Conservation (phyloP, 2,888 invertebrate species). For the Tinea semifulvella region DNA sequence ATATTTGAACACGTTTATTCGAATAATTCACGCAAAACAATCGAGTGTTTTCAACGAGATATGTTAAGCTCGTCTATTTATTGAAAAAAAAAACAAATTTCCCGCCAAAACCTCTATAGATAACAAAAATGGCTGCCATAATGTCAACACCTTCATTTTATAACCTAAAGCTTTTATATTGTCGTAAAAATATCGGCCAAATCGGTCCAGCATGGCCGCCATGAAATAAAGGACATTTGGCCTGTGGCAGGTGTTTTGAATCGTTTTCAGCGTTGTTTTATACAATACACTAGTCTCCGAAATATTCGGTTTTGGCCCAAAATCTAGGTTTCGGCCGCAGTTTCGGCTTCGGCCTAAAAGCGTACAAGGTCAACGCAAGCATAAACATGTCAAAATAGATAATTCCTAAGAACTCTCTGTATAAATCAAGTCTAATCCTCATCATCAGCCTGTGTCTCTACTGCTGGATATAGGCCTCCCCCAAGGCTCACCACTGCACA, state of each 20-base stretch:
- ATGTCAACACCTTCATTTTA: conserved; percentile 7
- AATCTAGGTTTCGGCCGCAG: too few relatives aligned
- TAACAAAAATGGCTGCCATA: neutral
- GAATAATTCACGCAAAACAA: neutral
- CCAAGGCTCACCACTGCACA: too few relatives aligned
- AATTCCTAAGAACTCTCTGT: too few relatives aligned
- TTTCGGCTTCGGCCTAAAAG: too few relatives aligned
- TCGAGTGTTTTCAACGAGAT: neutral
- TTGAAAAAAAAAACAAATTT: neutral
- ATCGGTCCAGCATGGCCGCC: neutral
- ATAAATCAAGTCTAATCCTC: too few relatives aligned
- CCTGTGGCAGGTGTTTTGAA: neutral
- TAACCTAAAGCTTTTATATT: conserved; percentile 3
- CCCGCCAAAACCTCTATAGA: neutral
- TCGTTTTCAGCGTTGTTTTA: conserved; percentile 4
- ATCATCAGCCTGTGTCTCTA: too few relatives aligned
- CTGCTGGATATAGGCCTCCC: too few relatives aligned
- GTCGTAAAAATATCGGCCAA: neutral
- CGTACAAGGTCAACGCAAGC: too few relatives aligned
- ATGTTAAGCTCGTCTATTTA: neutral
- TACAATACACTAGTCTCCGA: neutral
- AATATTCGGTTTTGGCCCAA: too few relatives aligned
- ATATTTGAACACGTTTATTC: neutral
- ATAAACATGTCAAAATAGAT: too few relatives aligned
- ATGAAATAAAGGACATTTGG: conserved; percentile 9